Conservation (phyloP, 1,140 invertebrate species). For the Drosophila mauritiana region DNA sequence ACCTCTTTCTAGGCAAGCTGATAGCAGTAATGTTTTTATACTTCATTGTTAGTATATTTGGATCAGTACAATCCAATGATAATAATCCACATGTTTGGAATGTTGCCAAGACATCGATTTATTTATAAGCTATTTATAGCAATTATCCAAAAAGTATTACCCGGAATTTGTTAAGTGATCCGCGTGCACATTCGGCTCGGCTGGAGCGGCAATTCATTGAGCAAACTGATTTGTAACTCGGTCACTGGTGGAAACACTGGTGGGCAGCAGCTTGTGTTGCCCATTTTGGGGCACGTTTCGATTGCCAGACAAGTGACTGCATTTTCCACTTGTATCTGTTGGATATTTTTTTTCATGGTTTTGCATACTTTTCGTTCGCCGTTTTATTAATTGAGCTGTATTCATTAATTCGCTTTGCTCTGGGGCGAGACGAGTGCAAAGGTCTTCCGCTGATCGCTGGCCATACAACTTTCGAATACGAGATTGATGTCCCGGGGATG, state of each 20-base stretch:
- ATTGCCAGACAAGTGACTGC: slow-evolving; percentile 47
- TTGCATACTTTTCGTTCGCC: slow-evolving; percentile 42
- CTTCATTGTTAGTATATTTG: background rate
- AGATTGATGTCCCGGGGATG: slow-evolving; percentile 47
- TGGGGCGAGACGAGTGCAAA: slow-evolving; percentile 39
- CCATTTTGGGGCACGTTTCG: slow-evolving; percentile 68
- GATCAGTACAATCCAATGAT: background rate
- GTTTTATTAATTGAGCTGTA: slow-evolving; percentile 71
- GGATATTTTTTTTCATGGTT: slow-evolving; percentile 19
- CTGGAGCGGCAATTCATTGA: slow-evolving; percentile 61
- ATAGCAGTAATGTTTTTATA: background rate
- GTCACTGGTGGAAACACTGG: slow-evolving; percentile 62
- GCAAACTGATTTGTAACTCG: slow-evolving; percentile 73
- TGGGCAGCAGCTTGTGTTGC: slow-evolving; percentile 63
- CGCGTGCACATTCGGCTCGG: slow-evolving; percentile 58
- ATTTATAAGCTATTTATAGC: background rate
- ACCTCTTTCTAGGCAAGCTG: background rate
- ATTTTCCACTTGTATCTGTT: slow-evolving; percentile 49
- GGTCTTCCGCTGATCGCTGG: slow-evolving; percentile 46
- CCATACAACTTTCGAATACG: slow-evolving; percentile 68
- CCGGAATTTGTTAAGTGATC: slow-evolving; percentile 1
- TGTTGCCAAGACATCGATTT: background rate
- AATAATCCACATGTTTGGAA: background rate
- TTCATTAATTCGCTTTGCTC: slow-evolving; percentile 62
- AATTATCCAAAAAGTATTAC: background rate